Percentiles rank a stretch among this genome's conserved stretches.
phyloP scores from a whole-genome alignment of 2,888 invertebrate genomes.

The Cancer borealis region DNA sequence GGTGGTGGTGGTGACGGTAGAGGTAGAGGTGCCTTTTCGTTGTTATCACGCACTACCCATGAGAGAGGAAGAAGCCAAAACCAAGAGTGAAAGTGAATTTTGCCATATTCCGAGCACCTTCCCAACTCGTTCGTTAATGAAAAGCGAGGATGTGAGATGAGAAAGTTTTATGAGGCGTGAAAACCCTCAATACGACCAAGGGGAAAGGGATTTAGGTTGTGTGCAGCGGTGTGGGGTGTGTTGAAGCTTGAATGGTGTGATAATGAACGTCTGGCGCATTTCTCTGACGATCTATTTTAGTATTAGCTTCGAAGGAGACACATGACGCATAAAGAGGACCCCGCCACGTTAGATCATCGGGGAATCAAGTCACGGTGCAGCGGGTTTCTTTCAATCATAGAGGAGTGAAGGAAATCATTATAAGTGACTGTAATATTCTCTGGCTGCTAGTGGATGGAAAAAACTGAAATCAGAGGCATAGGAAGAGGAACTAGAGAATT shows the following conservation, averaged over 20 bases:
- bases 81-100: not conserved
- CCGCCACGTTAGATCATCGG: not conserved
- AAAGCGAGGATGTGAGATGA: not conserved
- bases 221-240: not conserved
- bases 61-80: not conserved
- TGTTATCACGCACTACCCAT: not conserved
- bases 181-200: not conserved
- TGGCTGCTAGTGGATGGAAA: not conserved
- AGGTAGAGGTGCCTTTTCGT: not conserved
- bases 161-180: not conserved
- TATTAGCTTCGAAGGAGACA: not conserved
- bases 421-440: no score
- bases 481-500: not conserved
- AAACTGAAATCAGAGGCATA: not conserved
- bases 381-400: no score
- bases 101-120: not conserved
- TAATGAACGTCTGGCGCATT: not conserved
- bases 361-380: not conserved
- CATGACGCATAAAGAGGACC: conserved; percentile 20
- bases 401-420: no score
- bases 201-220: not conserved
- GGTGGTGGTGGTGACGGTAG: not conserved
- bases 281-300: not conserved
- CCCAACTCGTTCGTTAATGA: not conserved
- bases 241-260: not conserved